Evolutionary conservation across 2,888 invertebrate species (phyloP), one percentile per base, ranked within the genome.

Genomic region (Stratiomys singularior): DNA sequence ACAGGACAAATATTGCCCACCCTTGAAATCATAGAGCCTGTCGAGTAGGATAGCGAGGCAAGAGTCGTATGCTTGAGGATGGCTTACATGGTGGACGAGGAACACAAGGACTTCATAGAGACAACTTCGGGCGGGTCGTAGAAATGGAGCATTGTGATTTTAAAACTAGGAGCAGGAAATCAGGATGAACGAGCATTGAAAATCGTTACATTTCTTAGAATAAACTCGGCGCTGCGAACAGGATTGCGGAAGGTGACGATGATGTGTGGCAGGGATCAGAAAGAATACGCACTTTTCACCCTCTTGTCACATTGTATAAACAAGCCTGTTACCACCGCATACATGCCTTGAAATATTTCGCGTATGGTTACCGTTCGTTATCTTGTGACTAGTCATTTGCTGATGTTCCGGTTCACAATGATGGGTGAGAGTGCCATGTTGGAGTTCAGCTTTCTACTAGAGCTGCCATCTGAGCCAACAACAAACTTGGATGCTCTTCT

Each of bases 1-100:
- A 77, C 66, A 77, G 56, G 56, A 66, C 66, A 77, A 76, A 76
- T 66, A 76, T 76, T 76, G 76, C 46, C 64, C 74, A 64, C 76
- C 64, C 64, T 30, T 64, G 58, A 63, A 64, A 64, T 76, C 28
- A 64, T 63, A 58, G 27, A 60, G 9, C 11, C 47, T 60, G 47
- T 64, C 30, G 52, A 27, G 47, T 21, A 37, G 21, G 56, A 58
- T 52, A 37, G n/a, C 58, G 27, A 63, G 30, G 18, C 30, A 60
- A 28, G 27, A 37, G 56, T 3, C 18, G 18, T 15, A n/a, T 5
- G 66, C 37, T 21, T 15, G 66, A 44, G 66, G 9, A 21, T 23
- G 47, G 18, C 13, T 69, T 69, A 25, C 69, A 25, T 30, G 69
- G 47, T 25, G 30, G 23, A 58, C 23, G n/a, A 15, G 58, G 64